These are phyloP conservation scores for Dasyprocta punctata DNA, from an alignment of 2,113 vertebrate genomes.

Conservation along the genomic window DNA sequence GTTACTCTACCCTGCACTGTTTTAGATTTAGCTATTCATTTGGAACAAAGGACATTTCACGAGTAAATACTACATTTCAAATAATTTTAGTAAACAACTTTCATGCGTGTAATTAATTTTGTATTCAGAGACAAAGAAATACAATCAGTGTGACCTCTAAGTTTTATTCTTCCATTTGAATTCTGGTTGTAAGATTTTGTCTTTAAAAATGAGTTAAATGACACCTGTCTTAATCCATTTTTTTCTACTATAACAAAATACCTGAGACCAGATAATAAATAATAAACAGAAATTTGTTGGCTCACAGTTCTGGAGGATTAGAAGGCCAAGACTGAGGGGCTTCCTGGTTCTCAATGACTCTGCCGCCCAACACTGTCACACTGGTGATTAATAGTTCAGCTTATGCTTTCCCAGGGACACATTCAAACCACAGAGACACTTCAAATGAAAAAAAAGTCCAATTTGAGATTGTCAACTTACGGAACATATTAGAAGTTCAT, in stretches of 20 bases:
- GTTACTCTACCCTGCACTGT: not conserved
- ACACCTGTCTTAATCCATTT: not conserved
- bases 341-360: not conserved
- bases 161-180: not conserved
- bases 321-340: not conserved
- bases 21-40: conserved; percentile 47
- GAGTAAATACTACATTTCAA: conserved; percentile 47
- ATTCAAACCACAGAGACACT: not conserved
- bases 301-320: not conserved
- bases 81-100: conserved; percentile 19
- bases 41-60: conserved; percentile 31
- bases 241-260: not conserved
- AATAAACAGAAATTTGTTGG: not conserved
- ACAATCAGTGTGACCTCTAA: not conserved
- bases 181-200: not conserved
- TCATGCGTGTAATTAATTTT: conserved; percentile 19
- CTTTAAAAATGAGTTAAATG: not conserved
- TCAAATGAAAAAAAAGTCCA: not conserved
- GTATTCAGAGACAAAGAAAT: not conserved
- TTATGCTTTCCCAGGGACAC: not conserved
- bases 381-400: not conserved
- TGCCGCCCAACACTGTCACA: not conserved
- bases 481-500: not conserved
- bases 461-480: not conserved
- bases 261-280: not conserved